Base-by-base conservation (phyloP, 2,888 invertebrate genomes). In the Graphium colonna region DNA sequence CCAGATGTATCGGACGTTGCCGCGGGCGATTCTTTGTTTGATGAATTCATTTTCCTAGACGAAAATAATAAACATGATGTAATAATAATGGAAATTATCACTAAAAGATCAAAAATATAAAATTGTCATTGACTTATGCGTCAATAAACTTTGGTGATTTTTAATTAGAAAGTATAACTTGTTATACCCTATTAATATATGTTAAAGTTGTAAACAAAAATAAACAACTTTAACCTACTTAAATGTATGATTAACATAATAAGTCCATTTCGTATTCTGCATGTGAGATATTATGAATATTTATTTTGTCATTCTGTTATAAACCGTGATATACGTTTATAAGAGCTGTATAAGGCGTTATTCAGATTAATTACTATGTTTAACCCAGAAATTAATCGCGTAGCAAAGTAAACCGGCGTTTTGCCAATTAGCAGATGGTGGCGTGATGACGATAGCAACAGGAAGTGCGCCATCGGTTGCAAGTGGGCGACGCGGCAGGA, bases 1-100 rank as follows among this genome's bases (percentile, higher is more conserved):
- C 97, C 97, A 97, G 73, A 97, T 97, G 83, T 94, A 97, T 1
- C 94, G 91, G 39, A 94, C 91, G 72, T 93, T 93, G 68, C 95
- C 95, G 68, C 95, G 91, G 3, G 94, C 93, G 62, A 97, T 92
- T 73, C 96, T 93, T 77, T 96, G 96, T 82, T 97, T 96, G 65
- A 97, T 91, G 77, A 96, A 96, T 77, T 96, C 96, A 79, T 96
- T 96, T 85, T 97, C 95, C 82, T 90, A 69, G 1, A 26, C 21
- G 5, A 21, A 21, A 21, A 7, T 49, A 1, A 43, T 4, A 44
- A 16, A 38, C 17, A 33, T 51, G 10, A 38, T 43, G 4, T 18
- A 39, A 16, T 46, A 36, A n/a, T n/a, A n/a, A n/a, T n/a, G n/a
- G n/a, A n/a, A n/a, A n/a, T n/a, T n/a, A n/a, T n/a, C n/a, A n/a